Evolutionary conservation across 2,113 vertebrate species (phyloP).

Genomic region (Plectropomus leopardus): DNA sequence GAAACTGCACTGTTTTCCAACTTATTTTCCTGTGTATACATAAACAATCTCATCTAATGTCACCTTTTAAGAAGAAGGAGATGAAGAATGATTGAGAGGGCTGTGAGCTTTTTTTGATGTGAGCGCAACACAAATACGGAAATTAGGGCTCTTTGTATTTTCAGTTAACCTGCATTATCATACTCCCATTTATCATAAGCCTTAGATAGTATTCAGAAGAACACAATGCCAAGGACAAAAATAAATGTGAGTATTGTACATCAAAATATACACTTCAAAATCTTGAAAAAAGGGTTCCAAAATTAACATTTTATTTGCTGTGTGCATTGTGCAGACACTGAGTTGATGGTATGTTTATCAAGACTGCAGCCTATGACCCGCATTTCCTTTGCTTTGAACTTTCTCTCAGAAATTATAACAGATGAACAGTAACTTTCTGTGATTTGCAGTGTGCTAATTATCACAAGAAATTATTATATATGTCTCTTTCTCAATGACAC

Average conservation of each 20-base stretch:
- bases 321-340: constrained; percentile 20
- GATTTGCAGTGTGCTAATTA: constrained; percentile 38
- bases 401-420: constrained; percentile 30
- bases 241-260: constrained; percentile 6
- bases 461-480: constrained; percentile 11
- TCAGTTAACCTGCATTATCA: constrained; percentile 6
- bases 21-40: background rate
- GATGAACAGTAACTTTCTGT: constrained; percentile 20
- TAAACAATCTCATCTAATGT: background rate
- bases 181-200: constrained; percentile 2
- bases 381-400: constrained; percentile 30
- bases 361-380: background rate
- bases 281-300: constrained; percentile 1
- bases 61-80: background rate
- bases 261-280: constrained; percentile 7
- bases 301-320: background rate
- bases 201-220: background rate
- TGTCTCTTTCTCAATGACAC: constrained; percentile 24
- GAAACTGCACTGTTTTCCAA: background rate
- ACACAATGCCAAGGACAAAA: constrained; percentile 14
- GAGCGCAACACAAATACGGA: background rate
- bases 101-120: background rate
- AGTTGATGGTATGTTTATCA: constrained; percentile 29
- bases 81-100: background rate
- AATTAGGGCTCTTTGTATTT: background rate